These are phyloP conservation scores for Dendroctonus ponderosae DNA, from an alignment of 1,140 invertebrate species.

Conservation along the genomic window DNA sequence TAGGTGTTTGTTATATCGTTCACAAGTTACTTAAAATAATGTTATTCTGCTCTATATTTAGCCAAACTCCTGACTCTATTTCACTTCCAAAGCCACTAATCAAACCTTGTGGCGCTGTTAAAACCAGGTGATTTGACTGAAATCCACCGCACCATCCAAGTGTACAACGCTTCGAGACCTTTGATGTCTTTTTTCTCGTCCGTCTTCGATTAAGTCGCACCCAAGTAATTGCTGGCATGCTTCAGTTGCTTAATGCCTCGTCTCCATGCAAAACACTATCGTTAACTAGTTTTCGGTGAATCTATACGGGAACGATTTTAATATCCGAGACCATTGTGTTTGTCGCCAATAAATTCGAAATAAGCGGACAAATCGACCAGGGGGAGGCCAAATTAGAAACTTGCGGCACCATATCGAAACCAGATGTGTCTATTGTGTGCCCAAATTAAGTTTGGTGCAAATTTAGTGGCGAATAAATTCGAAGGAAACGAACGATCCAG, in stretches of 20 bases:
- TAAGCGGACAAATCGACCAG: slow-evolving; percentile 1
- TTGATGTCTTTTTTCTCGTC: slow-evolving; percentile 23
- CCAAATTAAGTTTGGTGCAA: slow-evolving; percentile 38
- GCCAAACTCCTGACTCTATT: too few relatives aligned
- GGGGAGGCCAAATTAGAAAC: slow-evolving; percentile 1
- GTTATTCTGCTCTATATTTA: too few relatives aligned
- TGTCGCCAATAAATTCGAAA: neutral
- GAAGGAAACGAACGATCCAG: too few relatives aligned
- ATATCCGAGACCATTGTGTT: neutral
- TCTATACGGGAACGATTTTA: neutral
- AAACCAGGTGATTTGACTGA: too few relatives aligned
- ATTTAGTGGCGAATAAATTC: slow-evolving; percentile 20
- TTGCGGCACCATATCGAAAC: slow-evolving; percentile 26
- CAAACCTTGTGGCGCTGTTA: too few relatives aligned
- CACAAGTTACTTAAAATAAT: too few relatives aligned
- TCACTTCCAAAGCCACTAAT: too few relatives aligned
- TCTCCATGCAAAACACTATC: slow-evolving; percentile 21
- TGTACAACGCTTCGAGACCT: neutral
- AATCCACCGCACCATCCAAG: neutral
- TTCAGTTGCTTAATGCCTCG: slow-evolving; percentile 25
- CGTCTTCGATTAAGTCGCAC: slow-evolving; percentile 19
- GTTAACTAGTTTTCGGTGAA: slow-evolving; percentile 5
- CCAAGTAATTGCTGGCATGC: slow-evolving; percentile 26
- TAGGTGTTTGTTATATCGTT: too few relatives aligned
- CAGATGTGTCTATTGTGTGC: slow-evolving; percentile 37